phyloP scores from a whole-genome alignment of 2,888 invertebrate genomes.

The Carpatolechia fugitivella region DNA sequence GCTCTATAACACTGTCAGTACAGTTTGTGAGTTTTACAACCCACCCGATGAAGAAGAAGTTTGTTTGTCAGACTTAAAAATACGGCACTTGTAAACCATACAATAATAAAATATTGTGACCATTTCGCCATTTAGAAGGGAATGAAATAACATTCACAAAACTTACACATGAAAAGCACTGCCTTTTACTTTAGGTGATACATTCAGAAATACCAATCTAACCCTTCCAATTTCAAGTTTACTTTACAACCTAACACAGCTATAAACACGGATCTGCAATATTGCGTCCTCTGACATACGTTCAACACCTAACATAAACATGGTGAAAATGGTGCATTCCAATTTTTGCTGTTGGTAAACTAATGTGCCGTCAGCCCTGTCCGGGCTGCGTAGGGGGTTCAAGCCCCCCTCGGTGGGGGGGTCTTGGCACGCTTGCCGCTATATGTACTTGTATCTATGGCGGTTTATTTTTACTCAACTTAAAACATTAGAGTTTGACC shows the following conservation, averaged over 20 bases:
- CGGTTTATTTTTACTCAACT: slow-evolving; percentile 18
- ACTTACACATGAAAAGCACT: too few species aligned
- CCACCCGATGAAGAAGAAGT: too few species aligned
- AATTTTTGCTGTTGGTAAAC: neutral
- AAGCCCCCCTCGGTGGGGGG: neutral
- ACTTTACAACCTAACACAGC: neutral
- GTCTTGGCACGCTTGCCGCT: slow-evolving; percentile 33
- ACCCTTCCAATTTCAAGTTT: neutral
- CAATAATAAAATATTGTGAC: too few species aligned
- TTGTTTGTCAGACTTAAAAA: too few species aligned
- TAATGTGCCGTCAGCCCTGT: neutral
- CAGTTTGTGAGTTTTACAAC: too few species aligned
- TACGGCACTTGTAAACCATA: too few species aligned
- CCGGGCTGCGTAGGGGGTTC: neutral
- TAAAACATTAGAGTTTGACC: slow-evolving; percentile 41
- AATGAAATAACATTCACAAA: too few species aligned
- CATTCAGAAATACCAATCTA: too few species aligned
- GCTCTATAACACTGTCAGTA: too few species aligned
- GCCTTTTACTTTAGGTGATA: too few species aligned
- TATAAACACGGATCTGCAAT: neutral
- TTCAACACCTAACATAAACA: neutral
- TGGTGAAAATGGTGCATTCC: neutral
- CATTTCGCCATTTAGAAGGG: too few species aligned
- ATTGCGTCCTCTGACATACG: neutral
- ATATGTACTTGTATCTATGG: slow-evolving; percentile 10